Conservation (phyloP, 1,140 invertebrate species). For the Conopomorpha cramerella region DNA sequence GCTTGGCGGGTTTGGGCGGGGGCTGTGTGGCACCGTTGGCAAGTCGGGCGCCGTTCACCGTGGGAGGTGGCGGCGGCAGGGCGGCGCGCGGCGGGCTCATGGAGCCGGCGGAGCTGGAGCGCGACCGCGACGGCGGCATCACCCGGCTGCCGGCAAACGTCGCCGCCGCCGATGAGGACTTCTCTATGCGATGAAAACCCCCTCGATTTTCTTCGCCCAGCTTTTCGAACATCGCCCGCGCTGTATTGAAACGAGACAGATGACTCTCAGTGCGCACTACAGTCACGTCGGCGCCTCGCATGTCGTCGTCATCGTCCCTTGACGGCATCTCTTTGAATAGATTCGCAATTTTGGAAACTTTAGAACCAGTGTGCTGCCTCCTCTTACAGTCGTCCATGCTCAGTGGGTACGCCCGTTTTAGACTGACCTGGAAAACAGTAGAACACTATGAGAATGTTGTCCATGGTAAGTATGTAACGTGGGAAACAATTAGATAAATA, state of each 20-base stretch:
- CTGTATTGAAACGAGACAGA: constrained; percentile 88
- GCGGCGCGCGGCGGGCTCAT: constrained; percentile 59
- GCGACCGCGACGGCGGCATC: constrained; percentile 44
- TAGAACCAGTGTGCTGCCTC: constrained; percentile 68
- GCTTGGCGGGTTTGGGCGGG: constrained; percentile 54
- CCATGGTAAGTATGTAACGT: too few relatives aligned
- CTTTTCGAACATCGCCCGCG: constrained; percentile 90
- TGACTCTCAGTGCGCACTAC: constrained; percentile 88
- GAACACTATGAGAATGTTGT: too few relatives aligned
- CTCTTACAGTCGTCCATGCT: constrained; percentile 75
- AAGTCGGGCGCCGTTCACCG: constrained; percentile 51
- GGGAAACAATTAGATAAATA: constrained; percentile 33
- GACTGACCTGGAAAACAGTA: constrained; percentile 41
- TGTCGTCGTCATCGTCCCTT: constrained; percentile 47
- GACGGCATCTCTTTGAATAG: constrained; percentile 76
- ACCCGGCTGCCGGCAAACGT: constrained; percentile 50
- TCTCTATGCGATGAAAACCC: constrained; percentile 55
- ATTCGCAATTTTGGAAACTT: constrained; percentile 89
- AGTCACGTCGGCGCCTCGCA: constrained; percentile 65
- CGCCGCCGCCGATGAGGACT: constrained; percentile 50
- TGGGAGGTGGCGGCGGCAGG: constrained; percentile 40
- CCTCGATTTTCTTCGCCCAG: constrained; percentile 77
- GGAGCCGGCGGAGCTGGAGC: constrained; percentile 66
- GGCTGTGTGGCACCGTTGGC: constrained; percentile 37
- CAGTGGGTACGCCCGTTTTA: constrained; percentile 47